Evolutionary conservation across 2,888 invertebrate genomes (phyloP), one percentile per base, ranked within the genome.

Genomic region (Nephrocerus scutellatus): DNA sequence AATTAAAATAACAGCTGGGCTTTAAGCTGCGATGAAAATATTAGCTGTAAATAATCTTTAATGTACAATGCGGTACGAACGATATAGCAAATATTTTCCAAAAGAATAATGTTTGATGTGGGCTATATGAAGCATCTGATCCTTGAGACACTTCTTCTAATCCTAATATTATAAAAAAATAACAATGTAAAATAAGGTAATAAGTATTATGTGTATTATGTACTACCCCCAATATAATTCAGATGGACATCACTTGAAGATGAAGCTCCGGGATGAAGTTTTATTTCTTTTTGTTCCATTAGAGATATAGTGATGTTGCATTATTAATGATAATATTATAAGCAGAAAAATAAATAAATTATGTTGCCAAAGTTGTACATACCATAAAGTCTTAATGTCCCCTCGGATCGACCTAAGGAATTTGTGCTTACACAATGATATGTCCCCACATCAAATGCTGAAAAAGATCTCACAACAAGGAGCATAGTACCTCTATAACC

Each of bases 391-490:
- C 79, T 70, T 43, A 80, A 67, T 16, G 76, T 76, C 40, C 77
- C 78, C 56, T 81, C 79, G 24, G 78, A 77, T 49, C 72, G 74
- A 36, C 80, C 81, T 44, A 80, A 66, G 30, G 79, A 79, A 61
- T 81, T 81, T 46, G 78, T 79, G 45, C 79, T 76, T 44, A 79
- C 74, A 56, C 87, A 87, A 63, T 80, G 82, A 70, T 86, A 86
- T 20, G 82, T 80, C 26, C 85, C 84, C 50, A 82, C 74, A 59
- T 80, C 80, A 31, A 72, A 66, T 51, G 63, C 65, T 24, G 72
- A 71, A 56, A 80, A 77, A 60, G 66, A 66, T 45, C 68, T 60
- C 26, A 69, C 68, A 34, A 65, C 59, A 28, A 69, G 54, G 39
- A 65, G 49, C 69, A 69, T 69, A 37, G 60, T 55, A 21, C 69